Percentiles rank a stretch among this genome's conserved stretches.
Evolutionary conservation across 2,888 invertebrate genomes (phyloP).

Genomic region (Heliconius charithonia): DNA sequence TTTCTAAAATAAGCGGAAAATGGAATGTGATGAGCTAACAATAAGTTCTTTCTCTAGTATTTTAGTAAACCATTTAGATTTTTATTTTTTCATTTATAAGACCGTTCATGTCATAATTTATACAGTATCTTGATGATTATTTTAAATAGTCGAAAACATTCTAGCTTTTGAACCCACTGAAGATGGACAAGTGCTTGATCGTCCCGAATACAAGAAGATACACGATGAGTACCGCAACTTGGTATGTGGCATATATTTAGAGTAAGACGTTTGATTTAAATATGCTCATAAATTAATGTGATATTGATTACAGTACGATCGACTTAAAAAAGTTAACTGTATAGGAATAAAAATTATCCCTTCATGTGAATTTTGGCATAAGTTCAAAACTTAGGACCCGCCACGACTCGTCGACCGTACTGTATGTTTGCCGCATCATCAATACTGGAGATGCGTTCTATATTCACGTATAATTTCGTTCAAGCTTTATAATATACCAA

Average conservation of each 20-base stretch:
- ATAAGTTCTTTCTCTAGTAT: background rate
- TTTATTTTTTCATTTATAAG: too few relatives aligned
- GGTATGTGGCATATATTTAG: constrained; percentile 72
- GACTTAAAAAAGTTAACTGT: too few relatives aligned
- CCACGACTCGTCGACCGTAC: too few relatives aligned
- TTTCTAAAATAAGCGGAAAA: background rate
- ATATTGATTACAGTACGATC: too few relatives aligned
- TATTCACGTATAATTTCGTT: too few relatives aligned
- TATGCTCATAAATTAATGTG: too few relatives aligned
- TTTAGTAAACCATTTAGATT: too few relatives aligned
- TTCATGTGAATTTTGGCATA: background rate
- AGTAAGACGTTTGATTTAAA: too few relatives aligned
- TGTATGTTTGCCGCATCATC: too few relatives aligned
- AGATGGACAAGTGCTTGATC: constrained; percentile 85
- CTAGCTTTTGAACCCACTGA: constrained; percentile 93
- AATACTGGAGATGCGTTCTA: too few relatives aligned
- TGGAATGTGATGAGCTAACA: background rate
- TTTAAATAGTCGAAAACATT: constrained; percentile 35
- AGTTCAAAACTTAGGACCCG: too few relatives aligned
- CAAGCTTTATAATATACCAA: too few relatives aligned
- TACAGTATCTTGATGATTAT: background rate
- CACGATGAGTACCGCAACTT: constrained; percentile 95
- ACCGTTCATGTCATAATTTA: background rate
- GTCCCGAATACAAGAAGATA: constrained; percentile 89
- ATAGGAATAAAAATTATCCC: background rate